Evolutionary conservation across 2,888 invertebrate species (phyloP).

Genomic region (Carabus problematicus): DNA sequence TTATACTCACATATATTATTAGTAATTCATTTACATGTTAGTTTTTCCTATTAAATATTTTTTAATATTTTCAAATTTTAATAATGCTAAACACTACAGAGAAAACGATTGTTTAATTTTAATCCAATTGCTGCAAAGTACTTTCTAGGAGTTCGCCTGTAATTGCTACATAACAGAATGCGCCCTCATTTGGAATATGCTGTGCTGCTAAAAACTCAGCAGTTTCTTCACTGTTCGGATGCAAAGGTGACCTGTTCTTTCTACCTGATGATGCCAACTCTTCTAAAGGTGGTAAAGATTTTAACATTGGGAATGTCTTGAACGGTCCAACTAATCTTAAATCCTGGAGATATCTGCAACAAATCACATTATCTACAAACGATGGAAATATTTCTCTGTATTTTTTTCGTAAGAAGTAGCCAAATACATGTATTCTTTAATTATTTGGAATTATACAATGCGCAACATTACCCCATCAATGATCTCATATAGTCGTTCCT

Average conservation of each 20-base stretch:
- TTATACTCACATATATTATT: no score
- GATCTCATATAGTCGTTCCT: conserved; percentile 65
- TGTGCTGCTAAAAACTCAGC: conserved; percentile 60
- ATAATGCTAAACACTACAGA: no score
- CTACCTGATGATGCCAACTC: conserved; percentile 57
- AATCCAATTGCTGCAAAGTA: conserved; percentile 24
- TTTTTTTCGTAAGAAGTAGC: neutral
- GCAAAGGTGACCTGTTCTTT: conserved; percentile 58
- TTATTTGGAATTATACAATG: no score
- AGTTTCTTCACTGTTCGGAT: conserved; percentile 60
- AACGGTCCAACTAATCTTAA: conserved; percentile 61
- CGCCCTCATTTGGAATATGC: conserved; percentile 63
- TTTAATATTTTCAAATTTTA: no score
- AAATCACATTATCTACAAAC: neutral
- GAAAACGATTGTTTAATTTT: neutral
- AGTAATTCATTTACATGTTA: no score
- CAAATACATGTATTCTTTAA: no score
- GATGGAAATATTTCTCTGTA: neutral
- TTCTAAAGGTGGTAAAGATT: conserved; percentile 56
- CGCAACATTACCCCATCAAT: conserved; percentile 56
- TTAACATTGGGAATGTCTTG: conserved; percentile 59
- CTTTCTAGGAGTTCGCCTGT: conserved; percentile 60
- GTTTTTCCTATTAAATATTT: no score
- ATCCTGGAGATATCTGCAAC: conserved; percentile 57
- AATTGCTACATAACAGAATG: conserved; percentile 64